Conservation (phyloP, 2,888 invertebrate species). For the Agonum fuliginosum region DNA sequence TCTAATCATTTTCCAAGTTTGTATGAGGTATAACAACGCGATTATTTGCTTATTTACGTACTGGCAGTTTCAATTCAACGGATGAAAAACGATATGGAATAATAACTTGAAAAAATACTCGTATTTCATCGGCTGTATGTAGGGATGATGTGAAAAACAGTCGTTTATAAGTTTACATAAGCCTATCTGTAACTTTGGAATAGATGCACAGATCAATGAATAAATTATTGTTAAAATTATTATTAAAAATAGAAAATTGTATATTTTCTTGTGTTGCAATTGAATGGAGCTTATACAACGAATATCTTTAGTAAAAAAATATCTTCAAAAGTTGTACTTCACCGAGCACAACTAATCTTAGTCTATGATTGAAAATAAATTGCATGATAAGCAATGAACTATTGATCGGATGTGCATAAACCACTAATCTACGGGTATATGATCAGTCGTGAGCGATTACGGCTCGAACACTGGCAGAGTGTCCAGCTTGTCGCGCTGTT, state of each 20-base stretch:
- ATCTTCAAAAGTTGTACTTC: slow-evolving; percentile 1
- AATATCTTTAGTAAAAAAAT: slow-evolving; percentile 26
- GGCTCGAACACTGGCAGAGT: slow-evolving; percentile 75
- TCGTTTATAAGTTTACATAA: slow-evolving; percentile 43
- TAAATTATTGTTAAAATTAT: not conserved
- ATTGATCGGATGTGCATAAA: slow-evolving; percentile 46
- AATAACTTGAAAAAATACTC: not conserved
- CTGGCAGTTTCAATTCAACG: slow-evolving; percentile 52
- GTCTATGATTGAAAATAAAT: not conserved
- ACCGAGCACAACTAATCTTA: not conserved
- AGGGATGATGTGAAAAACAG: slow-evolving; percentile 40
- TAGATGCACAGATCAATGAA: slow-evolving; percentile 46
- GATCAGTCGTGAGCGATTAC: slow-evolving; percentile 61
- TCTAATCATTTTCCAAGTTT: slow-evolving; percentile 42
- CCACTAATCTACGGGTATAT: slow-evolving; percentile 40
- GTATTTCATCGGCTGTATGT: slow-evolving; percentile 3
- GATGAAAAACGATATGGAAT: not conserved
- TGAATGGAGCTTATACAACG: slow-evolving; percentile 24
- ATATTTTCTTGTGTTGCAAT: too few relatives aligned
- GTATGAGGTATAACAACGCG: slow-evolving; percentile 55
- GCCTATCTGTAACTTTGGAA: slow-evolving; percentile 42
- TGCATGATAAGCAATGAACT: slow-evolving; percentile 32
- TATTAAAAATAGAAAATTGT: too few relatives aligned
- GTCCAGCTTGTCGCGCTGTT: slow-evolving; percentile 78
- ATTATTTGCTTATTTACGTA: slow-evolving; percentile 48